Evolutionary conservation across 53 echinoderm and acorn worm genomes (phyloP), one percentile per base, ranked within the genome.

Genomic region (Hippasteria phrygiana): DNA sequence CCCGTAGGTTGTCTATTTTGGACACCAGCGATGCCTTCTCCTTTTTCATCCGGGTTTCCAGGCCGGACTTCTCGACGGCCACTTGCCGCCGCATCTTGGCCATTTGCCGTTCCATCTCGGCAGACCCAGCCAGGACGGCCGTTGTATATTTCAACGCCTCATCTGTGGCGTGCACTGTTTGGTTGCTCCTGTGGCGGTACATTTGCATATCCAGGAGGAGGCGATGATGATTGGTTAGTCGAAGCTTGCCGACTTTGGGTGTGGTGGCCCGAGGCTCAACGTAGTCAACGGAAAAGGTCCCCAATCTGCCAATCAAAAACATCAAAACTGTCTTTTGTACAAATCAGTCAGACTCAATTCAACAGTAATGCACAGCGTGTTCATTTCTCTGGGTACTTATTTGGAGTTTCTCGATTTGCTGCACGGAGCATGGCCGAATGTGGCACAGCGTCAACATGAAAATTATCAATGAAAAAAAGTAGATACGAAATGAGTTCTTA

Each of bases 221-320:
- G 43, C 22, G 26, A 43, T 72, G 73, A 2, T 24, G 20, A 4
- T 40, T 43, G 73, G 43, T 72, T n/a, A 72, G 43, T 22, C 43
- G 73, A 43, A 72, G 73, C 33, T 43, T 72, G 40, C 73, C 73
- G 43, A 72, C 24, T 72, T 72, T 72, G 18, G 73, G 73, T 43
- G 73, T 11, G 17, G 37, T 67, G 9, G 67, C 3, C 37, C 34
- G 31, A 9, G 67, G 67, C 67, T 67, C 67, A 36, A 16, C 22
- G 33, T n/a, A 12, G 22, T 8, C 3, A 12, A 3, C 56, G 56
- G 22, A 18, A 3, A 4, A 7, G 20, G 22, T 6, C 56, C 56
- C 26, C 67, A 34, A 14, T 66, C 16, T 35, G 13, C 13, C 34
- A 13, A 34, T 11, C 36, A 29, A 32, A 0, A 47, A n/a, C n/a